These are phyloP conservation scores for Oxyura jamaicensis DNA, from an alignment of 2,113 vertebrate genomes.

Conservation along the genomic window DNA sequence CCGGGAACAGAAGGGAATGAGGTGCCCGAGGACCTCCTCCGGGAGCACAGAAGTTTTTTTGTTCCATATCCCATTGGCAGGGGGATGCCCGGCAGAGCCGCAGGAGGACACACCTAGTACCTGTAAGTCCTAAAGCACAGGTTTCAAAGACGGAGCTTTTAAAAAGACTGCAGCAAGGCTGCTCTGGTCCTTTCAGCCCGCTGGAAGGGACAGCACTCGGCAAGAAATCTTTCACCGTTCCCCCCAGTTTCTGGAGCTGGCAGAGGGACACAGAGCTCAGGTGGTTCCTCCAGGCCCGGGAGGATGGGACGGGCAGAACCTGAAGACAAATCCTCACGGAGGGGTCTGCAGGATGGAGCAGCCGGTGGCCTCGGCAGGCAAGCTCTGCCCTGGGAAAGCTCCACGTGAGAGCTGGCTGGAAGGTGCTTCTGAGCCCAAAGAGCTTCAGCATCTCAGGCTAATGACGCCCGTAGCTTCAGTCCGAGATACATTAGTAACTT, in stretches of 20 bases:
- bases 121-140: neutral
- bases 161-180: neutral
- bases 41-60: neutral
- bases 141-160: neutral
- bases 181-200: neutral
- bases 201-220: neutral
- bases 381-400: neutral
- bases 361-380: neutral
- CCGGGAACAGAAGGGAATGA: neutral
- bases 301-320: neutral
- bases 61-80: fast-evolving
- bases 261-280: fast-evolving
- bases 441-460: neutral
- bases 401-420: neutral
- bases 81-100: neutral
- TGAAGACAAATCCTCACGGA: neutral
- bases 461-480: neutral
- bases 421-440: neutral
- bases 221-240: neutral
- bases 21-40: neutral
- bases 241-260: neutral
- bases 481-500: neutral
- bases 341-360: neutral
- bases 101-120: neutral
- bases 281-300: no score